A percentile compares a stretch with the other conserved stretches of the same genome.
Evolutionary conservation across 2,888 invertebrate genomes (phyloP).

Genomic region (Drosophila ezoana): DNA sequence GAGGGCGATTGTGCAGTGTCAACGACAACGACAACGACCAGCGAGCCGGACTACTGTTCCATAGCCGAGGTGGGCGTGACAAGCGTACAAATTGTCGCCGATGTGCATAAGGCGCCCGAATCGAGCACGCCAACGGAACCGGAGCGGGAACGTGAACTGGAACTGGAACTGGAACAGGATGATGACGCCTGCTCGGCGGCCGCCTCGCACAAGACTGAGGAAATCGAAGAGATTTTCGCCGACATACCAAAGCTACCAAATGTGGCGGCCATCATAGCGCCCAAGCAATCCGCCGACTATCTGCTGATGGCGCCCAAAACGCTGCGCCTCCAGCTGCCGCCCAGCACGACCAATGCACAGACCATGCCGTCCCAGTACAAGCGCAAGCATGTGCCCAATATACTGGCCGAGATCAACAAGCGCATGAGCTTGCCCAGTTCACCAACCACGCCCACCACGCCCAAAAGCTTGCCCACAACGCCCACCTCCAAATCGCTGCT

Average conservation of each 20-base stretch:
- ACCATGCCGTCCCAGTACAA: slow-evolving; percentile 73
- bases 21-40: slow-evolving; percentile 64
- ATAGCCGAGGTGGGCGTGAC: slow-evolving; percentile 88
- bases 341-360: slow-evolving; percentile 13
- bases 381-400: slow-evolving; percentile 83
- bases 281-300: slow-evolving; percentile 84
- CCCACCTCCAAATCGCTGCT: slow-evolving; percentile 54
- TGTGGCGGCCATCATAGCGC: slow-evolving; percentile 90
- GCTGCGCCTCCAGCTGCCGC: slow-evolving; percentile 60
- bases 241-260: slow-evolving; percentile 91
- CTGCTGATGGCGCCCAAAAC: slow-evolving; percentile 54
- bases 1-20: slow-evolving; percentile 61
- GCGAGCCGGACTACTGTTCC: slow-evolving; percentile 91
- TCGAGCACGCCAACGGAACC: slow-evolving; percentile 61
- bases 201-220: slow-evolving; percentile 83
- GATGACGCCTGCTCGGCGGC: slow-evolving; percentile 51
- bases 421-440: slow-evolving; percentile 79
- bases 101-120: slow-evolving; percentile 82
- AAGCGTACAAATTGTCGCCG: slow-evolving; percentile 87
- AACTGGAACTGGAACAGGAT: slow-evolving; percentile 10
- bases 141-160: slow-evolving; percentile 32
- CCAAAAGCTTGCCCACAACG: slow-evolving; percentile 50
- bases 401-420: slow-evolving; percentile 83
- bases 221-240: slow-evolving; percentile 84
- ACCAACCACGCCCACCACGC: slow-evolving; percentile 69